phyloP scores from a whole-genome alignment of 1,140 invertebrate species.

The Helicoverpa armigera region DNA sequence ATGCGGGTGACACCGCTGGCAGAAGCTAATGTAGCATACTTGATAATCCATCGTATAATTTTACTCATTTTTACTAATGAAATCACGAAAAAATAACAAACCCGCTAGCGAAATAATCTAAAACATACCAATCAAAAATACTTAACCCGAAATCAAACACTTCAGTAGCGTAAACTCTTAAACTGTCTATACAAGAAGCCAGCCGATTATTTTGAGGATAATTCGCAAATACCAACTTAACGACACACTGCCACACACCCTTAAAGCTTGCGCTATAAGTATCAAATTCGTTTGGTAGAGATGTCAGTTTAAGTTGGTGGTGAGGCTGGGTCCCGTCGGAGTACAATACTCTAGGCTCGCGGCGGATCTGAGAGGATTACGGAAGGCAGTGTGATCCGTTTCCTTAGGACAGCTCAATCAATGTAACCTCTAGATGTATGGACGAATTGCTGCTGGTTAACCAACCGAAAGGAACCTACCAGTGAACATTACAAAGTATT shows the following conservation, averaged over 20 bases:
- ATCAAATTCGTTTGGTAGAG: neutral
- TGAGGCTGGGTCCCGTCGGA: slow-evolving; percentile 8
- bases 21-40: no score
- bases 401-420: slow-evolving; percentile 40
- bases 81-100: neutral
- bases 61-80: no score
- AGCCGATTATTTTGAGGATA: slow-evolving; percentile 44
- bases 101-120: slow-evolving; percentile 16
- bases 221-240: neutral
- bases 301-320: neutral
- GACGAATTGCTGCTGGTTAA: slow-evolving; percentile 9
- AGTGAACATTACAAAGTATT: no score
- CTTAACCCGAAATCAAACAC: slow-evolving; percentile 30
- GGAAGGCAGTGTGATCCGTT: slow-evolving; percentile 39
- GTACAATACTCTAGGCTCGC: slow-evolving; percentile 39
- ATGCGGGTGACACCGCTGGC: no score
- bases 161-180: slow-evolving; percentile 39
- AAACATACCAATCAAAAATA: slow-evolving; percentile 29
- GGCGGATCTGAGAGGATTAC: slow-evolving; percentile 42
- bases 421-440: slow-evolving; percentile 38
- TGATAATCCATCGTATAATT: no score
- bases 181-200: slow-evolving; percentile 26
- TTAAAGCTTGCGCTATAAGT: neutral
- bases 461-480: no score
- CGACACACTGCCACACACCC: neutral